Evolutionary conservation across 2,888 invertebrate genomes (phyloP), one percentile per base, ranked within the genome.

Genomic region (Orgyia antiqua): DNA sequence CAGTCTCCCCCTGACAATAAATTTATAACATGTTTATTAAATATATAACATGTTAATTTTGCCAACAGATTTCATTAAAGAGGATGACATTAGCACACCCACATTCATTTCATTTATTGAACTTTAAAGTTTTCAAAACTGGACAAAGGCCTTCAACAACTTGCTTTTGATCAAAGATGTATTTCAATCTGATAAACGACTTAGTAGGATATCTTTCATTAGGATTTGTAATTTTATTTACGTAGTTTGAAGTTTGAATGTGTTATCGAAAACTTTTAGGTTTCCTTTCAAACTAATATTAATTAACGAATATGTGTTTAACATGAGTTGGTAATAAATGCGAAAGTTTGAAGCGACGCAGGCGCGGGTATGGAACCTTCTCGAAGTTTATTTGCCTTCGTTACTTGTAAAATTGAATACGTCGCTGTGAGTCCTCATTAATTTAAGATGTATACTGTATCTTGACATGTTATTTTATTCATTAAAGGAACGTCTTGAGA

Each of bases 391-490:
- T 77, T 76, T 74, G 69, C 69, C 66, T 71, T 75, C 74, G 68
- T 75, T 73, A 72, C 72, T 72, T 78, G 74, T 78, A 77, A 80
- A 77, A 79, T 79, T 77, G 77, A 75, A 82, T 78, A 83, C 72
- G 71, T 71, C 63, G 61, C 55, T 23, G 66, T 68, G 77, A 69
- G 72, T 76, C 72, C 77, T 82, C 79, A 80, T 83, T 86, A 84
- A 83, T 83, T 82, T 80, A 77, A 76, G 76, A 83, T 74, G 83
- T 70, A 76, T 74, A 66, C 75, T 68, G 75, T 77, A 75, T 75
- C 79, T 79, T 74, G 76, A 77, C 76, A 71, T 79, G 80, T 82
- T 83, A 84, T 86, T 86, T 83, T 80, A 84, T 82, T 84, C 80
- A 83, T 80, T 79, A 79, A 70, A 63, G 53, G 70, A 64, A 59